Evolutionary conservation across 2,797 vertebrate species (phyloP).

Genomic region (Pseudopleuronectes americanus): DNA sequence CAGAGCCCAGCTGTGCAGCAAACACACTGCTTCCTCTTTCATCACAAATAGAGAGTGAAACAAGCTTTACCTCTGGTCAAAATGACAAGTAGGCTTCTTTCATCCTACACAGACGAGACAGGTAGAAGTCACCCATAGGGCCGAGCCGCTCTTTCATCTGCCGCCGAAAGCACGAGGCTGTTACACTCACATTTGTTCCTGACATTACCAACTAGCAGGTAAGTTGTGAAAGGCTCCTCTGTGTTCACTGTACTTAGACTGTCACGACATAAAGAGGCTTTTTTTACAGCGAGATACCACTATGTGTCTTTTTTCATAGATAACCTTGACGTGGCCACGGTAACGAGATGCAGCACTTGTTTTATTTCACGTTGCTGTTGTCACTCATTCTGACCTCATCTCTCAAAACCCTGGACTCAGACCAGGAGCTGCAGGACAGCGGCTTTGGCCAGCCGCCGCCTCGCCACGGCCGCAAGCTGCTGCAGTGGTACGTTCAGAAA

Average conservation of each 20-base stretch:
- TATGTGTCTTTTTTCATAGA: not conserved
- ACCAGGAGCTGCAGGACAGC: slow-evolving; percentile 64
- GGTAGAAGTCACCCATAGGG: slow-evolving; percentile 9
- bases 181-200: not conserved
- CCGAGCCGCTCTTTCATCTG: slow-evolving; percentile 8
- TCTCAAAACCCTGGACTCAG: slow-evolving; percentile 66
- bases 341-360: slow-evolving; percentile 12
- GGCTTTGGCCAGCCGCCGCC: slow-evolving; percentile 76
- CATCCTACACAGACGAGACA: slow-evolving; percentile 3
- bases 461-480: slow-evolving; percentile 71
- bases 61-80: not conserved
- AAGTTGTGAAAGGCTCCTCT: slow-evolving; percentile 5
- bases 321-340: not conserved
- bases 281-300: not conserved
- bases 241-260: not conserved
- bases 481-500: slow-evolving; percentile 74
- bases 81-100: slow-evolving; percentile 5
- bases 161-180: not conserved
- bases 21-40: slow-evolving; percentile 51
- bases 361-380: slow-evolving; percentile 29
- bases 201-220: slow-evolving; percentile 20
- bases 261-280: not conserved
- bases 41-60: slow-evolving; percentile 18
- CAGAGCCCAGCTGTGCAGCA: slow-evolving; percentile 26
- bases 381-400: slow-evolving; percentile 32